These are phyloP conservation scores for Sorex araneus DNA, from an alignment of 2,113 vertebrate genomes.

Conservation along the genomic window DNA sequence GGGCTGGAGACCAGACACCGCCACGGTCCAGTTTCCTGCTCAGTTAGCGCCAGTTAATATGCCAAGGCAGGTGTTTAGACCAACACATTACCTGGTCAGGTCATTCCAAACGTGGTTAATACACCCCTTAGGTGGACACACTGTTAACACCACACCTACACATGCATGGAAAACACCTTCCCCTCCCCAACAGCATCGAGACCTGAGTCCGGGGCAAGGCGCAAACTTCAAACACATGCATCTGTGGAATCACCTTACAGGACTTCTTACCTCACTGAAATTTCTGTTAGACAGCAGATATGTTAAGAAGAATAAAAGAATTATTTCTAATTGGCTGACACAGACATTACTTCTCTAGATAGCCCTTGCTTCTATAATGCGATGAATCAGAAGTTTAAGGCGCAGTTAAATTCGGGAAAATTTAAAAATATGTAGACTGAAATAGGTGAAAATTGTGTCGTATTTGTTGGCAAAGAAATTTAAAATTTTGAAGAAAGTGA, in stretches of 20 bases:
- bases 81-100: conserved; percentile 70
- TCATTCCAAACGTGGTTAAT: conserved; percentile 78
- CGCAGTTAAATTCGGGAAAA: conserved; percentile 66
- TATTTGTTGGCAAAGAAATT: conserved; percentile 54
- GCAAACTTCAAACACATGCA: conserved; percentile 90
- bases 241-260: conserved; percentile 81
- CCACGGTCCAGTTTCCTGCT: conserved; percentile 74
- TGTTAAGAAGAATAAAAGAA: conserved; percentile 90
- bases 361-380: conserved; percentile 80
- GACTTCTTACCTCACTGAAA: conserved; percentile 92
- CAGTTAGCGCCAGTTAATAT: conserved; percentile 76
- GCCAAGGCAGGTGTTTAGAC: conserved; percentile 56
- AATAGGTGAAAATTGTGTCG: conserved; percentile 44
- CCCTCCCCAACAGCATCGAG: conserved; percentile 77
- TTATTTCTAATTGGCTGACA: conserved; percentile 88
- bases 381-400: conserved; percentile 73
- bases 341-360: conserved; percentile 82
- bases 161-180: conserved; percentile 87
- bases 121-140: conserved; percentile 80
- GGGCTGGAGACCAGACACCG: conserved; percentile 78
- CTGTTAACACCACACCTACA: conserved; percentile 87
- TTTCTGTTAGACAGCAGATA: conserved; percentile 91
- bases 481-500: conserved; percentile 43
- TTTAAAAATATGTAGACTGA: conserved; percentile 39
- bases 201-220: conserved; percentile 83